phyloP scores from a whole-genome alignment of 2,888 invertebrate genomes.

The Acanthosepion esculentum region DNA sequence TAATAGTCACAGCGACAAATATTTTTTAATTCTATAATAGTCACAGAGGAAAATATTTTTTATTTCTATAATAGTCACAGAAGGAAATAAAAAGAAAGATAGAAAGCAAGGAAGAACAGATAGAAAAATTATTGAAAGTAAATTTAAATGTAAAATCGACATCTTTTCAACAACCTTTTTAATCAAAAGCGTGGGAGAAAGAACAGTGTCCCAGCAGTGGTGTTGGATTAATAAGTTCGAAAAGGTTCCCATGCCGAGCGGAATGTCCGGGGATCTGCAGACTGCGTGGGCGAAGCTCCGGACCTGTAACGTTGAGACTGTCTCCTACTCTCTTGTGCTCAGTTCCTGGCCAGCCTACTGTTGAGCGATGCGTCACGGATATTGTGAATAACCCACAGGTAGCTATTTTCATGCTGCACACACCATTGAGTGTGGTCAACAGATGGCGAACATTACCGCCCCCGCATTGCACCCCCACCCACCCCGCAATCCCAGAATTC shows the following conservation, averaged over 20 bases:
- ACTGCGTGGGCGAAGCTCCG: constrained; percentile 11
- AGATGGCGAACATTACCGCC: background rate
- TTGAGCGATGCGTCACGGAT: background rate
- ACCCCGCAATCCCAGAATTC: too few relatives aligned
- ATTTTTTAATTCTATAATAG: too few relatives aligned
- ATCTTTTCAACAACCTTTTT: background rate
- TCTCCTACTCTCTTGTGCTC: background rate
- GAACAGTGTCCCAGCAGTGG: background rate
- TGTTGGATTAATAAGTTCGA: background rate
- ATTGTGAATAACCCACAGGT: background rate
- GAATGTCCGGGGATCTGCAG: background rate
- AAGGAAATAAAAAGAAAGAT: too few relatives aligned
- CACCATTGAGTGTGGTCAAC: background rate
- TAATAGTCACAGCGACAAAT: too few relatives aligned
- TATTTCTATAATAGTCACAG: too few relatives aligned
- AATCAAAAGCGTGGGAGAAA: background rate
- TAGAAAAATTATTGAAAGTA: too few relatives aligned
- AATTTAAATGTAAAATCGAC: background rate
- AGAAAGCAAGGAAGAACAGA: background rate
- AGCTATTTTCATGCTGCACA: background rate
- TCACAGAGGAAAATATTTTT: too few relatives aligned
- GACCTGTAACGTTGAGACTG: background rate
- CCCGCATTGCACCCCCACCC: background rate
- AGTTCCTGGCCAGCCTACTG: background rate
- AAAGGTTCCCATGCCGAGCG: background rate